Evolutionary conservation across 2,113 vertebrate species (phyloP), one percentile per base, ranked within the genome.

Genomic region (Andinoacara biseriatus): DNA sequence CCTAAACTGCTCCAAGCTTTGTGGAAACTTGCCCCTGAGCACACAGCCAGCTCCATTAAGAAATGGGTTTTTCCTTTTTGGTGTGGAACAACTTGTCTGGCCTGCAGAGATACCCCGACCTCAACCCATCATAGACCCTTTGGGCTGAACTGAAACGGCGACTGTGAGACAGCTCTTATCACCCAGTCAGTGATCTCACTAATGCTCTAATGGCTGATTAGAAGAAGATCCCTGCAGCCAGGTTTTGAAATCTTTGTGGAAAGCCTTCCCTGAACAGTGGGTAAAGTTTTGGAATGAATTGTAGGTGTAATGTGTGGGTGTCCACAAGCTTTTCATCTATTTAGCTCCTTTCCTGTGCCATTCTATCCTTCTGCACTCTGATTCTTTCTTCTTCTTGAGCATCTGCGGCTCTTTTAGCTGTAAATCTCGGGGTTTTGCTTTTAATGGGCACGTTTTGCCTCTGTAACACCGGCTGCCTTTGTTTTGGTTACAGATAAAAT

Each of bases 401-500:
- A 18, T 81, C 57, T 49, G 59, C 76, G 13, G 78, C 80, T 83
- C 67, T 26, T 31, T 74, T 46, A 63, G 80, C 84, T 80, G 74
- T 82, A 91, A 89, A 87, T 83, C 81, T 86, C 15, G 14, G 80
- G 62, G 54, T 60, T 63, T 74, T 79, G 40, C 13, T 10, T 89
- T 91, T 89, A 91, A 89, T 80, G 78, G 90, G 80, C 58, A 7
- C 87, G 80, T 57, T 35, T 86, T 84, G 87, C 74, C 89, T 89
- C 83, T 80, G 76, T 81, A 86, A 89, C 74, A 84, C 67, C 58
- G 78, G 14, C 90, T 78, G 87, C 83, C 80, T 94, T 93, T 95
- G 93, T 93, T 92, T 93, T 93, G 89, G 89, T 93, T 89, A 90
- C 90, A 93, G 92, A 94, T 93, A 90, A 89, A 91, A 94, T 91